Percentiles rank a stretch among this genome's conserved stretches.
Conservation (phyloP, 2,113 vertebrate genomes). For the Sialia sialis region DNA sequence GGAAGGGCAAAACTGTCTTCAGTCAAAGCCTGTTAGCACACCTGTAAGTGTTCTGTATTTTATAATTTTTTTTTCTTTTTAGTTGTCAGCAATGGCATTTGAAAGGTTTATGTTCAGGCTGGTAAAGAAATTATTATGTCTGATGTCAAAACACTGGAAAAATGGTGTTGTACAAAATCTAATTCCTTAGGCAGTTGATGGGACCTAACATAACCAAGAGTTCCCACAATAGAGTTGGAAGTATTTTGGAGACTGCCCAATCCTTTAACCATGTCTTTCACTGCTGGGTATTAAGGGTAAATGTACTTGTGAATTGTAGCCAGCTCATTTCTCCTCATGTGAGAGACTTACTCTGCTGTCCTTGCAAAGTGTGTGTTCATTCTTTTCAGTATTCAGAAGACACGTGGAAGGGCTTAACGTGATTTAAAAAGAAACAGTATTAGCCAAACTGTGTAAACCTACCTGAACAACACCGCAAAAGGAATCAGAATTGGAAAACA, state of each 20-base stretch:
- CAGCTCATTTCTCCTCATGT: conserved; percentile 36
- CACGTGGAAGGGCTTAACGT: conserved; percentile 56
- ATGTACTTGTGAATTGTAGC: conserved; percentile 38
- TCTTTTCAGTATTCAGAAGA: conserved; percentile 67
- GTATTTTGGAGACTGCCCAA: background rate
- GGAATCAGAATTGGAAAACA: background rate
- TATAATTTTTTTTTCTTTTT: background rate
- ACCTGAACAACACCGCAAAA: conserved; percentile 30
- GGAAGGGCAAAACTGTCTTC: background rate
- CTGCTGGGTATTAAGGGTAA: conserved; percentile 7
- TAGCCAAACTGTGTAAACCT: conserved; percentile 55
- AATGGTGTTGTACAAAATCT: background rate
- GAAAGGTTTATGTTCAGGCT: background rate
- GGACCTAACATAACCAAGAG: background rate
- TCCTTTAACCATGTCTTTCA: background rate
- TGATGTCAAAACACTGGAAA: background rate
- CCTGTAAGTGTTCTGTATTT: background rate
- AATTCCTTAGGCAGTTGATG: background rate
- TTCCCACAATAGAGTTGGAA: background rate
- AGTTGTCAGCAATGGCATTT: background rate
- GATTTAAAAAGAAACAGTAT: conserved; percentile 72
- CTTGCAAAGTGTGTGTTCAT: conserved; percentile 68
- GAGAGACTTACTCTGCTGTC: conserved; percentile 45
- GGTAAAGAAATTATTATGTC: background rate
- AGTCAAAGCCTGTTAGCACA: background rate